Evolutionary conservation across 2,797 vertebrate species (phyloP).

Genomic region (Typhlichthys eigenmanni): DNA sequence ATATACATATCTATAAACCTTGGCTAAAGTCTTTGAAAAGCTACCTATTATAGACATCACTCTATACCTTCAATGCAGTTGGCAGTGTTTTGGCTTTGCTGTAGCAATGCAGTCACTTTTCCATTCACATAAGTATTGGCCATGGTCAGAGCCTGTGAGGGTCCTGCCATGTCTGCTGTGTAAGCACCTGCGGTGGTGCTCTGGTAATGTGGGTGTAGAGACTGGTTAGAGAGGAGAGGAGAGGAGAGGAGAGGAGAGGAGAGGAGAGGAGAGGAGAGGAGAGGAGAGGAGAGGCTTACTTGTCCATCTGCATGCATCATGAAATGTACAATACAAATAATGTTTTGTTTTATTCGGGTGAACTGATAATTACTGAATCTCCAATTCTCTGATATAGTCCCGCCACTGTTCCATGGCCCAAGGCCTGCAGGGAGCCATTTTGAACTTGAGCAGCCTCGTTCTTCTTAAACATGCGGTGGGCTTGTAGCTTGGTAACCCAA

Average conservation of each 20-base stretch:
- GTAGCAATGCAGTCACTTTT: constrained; percentile 89
- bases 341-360: not conserved
- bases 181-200: constrained; percentile 35
- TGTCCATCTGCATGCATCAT: constrained; percentile 2
- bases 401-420: constrained; percentile 25
- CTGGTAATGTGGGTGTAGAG: constrained; percentile 35
- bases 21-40: not conserved
- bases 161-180: constrained; percentile 36
- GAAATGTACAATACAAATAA: not conserved
- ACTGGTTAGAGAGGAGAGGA: constrained; percentile 5
- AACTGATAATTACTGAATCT: constrained; percentile 60
- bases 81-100: constrained; percentile 82
- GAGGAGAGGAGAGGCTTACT: not conserved
- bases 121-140: constrained; percentile 72
- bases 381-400: constrained; percentile 62
- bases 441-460: constrained; percentile 69
- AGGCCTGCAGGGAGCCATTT: constrained; percentile 54
- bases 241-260: not conserved
- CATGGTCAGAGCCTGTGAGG: constrained; percentile 63
- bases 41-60: not conserved
- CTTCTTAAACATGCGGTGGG: constrained; percentile 84
- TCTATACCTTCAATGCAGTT: constrained; percentile 83
- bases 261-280: not conserved
- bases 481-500: constrained; percentile 89
- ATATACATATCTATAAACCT: not conserved